Evolutionary conservation across 2,113 vertebrate species (phyloP).

Genomic region (Forbesichthys agassizii): DNA sequence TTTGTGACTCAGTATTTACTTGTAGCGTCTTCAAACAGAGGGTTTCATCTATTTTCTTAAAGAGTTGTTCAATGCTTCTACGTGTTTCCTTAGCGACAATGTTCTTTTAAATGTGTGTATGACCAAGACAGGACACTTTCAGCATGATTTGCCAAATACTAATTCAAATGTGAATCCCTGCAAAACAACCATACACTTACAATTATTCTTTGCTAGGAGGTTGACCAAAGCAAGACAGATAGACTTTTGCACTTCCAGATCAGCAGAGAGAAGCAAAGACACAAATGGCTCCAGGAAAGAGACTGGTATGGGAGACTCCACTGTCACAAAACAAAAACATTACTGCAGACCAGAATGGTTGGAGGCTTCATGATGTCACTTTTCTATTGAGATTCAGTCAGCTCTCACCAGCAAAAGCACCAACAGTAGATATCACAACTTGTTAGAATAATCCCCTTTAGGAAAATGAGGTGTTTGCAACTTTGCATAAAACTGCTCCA

Average conservation of each 20-base stretch:
- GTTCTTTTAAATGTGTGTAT: too few species aligned
- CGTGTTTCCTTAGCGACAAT: too few species aligned
- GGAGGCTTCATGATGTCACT: not conserved
- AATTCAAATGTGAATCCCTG: too few species aligned
- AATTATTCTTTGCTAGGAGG: slow-evolving; percentile 78
- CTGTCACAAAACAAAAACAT: slow-evolving; percentile 45
- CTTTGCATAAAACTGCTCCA: slow-evolving; percentile 63
- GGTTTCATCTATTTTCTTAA: too few species aligned
- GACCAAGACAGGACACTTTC: too few species aligned
- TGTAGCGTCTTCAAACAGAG: too few species aligned
- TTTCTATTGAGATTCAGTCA: too few species aligned
- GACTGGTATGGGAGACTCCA: slow-evolving; percentile 66
- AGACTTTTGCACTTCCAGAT: slow-evolving; percentile 80
- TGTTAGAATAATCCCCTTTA: not conserved
- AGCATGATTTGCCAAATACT: too few species aligned
- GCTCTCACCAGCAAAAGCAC: not conserved
- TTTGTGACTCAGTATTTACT: too few species aligned
- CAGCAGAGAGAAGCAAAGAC: slow-evolving; percentile 73
- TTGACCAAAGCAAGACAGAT: slow-evolving; percentile 77
- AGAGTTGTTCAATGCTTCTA: too few species aligned
- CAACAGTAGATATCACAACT: not conserved
- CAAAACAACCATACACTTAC: slow-evolving; percentile 57
- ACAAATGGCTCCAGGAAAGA: slow-evolving; percentile 75
- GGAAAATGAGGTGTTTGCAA: slow-evolving; percentile 29
- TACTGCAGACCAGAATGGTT: not conserved